Conservation (phyloP, 92 coral and sea anemone species). For the Epizoanthus fatuus region DNA sequence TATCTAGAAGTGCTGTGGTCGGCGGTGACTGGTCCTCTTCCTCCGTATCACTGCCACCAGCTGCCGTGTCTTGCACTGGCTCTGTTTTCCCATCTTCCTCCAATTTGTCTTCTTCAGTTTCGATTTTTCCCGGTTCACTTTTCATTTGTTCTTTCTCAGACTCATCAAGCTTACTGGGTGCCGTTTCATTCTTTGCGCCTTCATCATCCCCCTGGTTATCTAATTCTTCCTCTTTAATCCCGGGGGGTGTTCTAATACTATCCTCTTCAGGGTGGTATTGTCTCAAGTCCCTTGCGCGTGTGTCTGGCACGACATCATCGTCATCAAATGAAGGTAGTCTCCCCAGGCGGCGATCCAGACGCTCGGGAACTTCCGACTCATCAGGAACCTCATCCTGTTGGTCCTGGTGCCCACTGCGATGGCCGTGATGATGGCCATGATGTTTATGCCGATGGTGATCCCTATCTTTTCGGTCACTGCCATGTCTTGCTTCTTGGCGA, state of each 20-base stretch:
- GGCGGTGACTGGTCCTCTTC: background rate
- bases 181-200: background rate
- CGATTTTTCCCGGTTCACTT: background rate
- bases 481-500: background rate
- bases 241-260: background rate
- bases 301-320: conserved; percentile 17
- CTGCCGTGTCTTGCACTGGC: background rate
- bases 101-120: background rate
- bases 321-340: conserved; percentile 28
- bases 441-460: conserved; percentile 38
- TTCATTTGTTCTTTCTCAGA: background rate
- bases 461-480: conserved; percentile 4
- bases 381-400: conserved; percentile 7
- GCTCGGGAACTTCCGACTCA: conserved; percentile 26
- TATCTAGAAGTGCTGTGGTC: conserved; percentile 16
- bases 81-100: background rate
- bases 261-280: background rate
- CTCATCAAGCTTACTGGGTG: background rate
- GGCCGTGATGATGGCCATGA: conserved; percentile 35
- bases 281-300: conserved; percentile 22
- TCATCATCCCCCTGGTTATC: background rate
- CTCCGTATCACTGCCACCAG: conserved; percentile 4
- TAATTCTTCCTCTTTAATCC: background rate
- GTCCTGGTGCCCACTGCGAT: no score
- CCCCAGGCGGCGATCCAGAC: conserved; percentile 26